Conservation (phyloP, 1,140 invertebrate species). For the Bombyx mandarina region DNA sequence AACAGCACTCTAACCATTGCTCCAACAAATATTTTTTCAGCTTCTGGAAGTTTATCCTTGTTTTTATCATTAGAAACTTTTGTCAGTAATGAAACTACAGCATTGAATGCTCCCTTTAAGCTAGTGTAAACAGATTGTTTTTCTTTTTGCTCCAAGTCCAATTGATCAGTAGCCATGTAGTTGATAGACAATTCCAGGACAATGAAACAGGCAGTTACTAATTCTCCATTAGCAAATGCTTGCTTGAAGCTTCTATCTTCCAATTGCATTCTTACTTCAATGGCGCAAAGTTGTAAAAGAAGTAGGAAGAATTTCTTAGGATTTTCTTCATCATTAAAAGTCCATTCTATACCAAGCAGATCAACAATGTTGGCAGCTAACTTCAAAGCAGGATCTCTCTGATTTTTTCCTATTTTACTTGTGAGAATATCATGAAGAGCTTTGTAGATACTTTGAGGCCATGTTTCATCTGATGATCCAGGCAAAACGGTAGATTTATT, state of each 20-base stretch:
- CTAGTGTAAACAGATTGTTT: conserved; percentile 91
- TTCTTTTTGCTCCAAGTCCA: conserved; percentile 90
- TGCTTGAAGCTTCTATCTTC: conserved; percentile 88
- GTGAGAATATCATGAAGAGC: conserved; percentile 85
- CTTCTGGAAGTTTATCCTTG: conserved; percentile 73
- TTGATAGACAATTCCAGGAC: conserved; percentile 86
- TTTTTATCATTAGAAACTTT: conserved; percentile 82
- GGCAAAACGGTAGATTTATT: conserved; percentile 75
- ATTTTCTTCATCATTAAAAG: conserved; percentile 82
- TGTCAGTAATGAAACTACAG: conserved; percentile 82
- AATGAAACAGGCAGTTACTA: conserved; percentile 87
- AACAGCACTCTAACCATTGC: conserved; percentile 87
- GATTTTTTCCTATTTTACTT: conserved; percentile 88
- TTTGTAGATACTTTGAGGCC: conserved; percentile 84
- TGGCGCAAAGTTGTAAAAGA: conserved; percentile 87
- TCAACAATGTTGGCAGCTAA: conserved; percentile 85
- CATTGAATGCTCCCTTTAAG: conserved; percentile 90
- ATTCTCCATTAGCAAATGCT: conserved; percentile 80
- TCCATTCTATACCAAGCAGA: conserved; percentile 87
- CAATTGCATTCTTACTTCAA: conserved; percentile 93
- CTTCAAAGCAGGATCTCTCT: conserved; percentile 89
- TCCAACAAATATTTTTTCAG: conserved; percentile 84
- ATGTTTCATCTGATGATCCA: conserved; percentile 77
- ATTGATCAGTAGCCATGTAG: conserved; percentile 84
- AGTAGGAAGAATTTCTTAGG: conserved; percentile 87